Base-by-base conservation (phyloP, 2,888 invertebrate species). In the Diplolepis rosae region DNA sequence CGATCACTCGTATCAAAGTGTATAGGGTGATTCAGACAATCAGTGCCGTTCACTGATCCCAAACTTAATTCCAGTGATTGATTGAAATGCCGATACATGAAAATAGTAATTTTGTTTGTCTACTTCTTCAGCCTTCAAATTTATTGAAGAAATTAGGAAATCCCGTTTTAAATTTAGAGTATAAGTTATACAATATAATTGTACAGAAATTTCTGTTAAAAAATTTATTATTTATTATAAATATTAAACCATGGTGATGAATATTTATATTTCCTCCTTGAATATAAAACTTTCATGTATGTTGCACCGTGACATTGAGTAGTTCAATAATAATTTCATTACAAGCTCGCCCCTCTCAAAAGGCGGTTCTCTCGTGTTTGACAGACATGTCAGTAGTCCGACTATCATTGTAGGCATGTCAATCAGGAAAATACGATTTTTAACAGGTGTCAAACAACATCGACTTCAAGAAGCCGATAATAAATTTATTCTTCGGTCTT, bases 21-120 rank as follows among this genome's bases (percentile, higher is more conserved):
- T 79, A 77, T 81, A 75, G 80, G 80, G 68, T 71, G 78, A 72
- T 79, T 72, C 83, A 80, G 74, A 74, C 66, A 72, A 61, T 61
- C 35, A 35, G 22, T 24, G 35, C 22, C 61, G 61, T 61, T 61
- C 32, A 39, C 61, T 61, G 32, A 61, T 61, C 61, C 22, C 24
- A 61, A 61, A 39, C 39, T 35, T 61, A 61, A 56, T 35, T 56
- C 13, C 18, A 35, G 39, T 61, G 61, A 39, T 61, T 61, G 61
- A 61, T 61, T 39, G 61, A 39, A 22, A 35, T 35, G 24, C 24
- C 7, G n/a, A 61, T 39, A 61, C 39, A 35, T 35, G 56, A 61
- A 24, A 61, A 61, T 35, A 61, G 56, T 61, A 35, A 61, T 61
- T 11, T 22, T n/a, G 6, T 18, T 18, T 45, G 15, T 18, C 18